phyloP scores from a whole-genome alignment of 1,140 invertebrate species.

The Drepana arcuata region DNA sequence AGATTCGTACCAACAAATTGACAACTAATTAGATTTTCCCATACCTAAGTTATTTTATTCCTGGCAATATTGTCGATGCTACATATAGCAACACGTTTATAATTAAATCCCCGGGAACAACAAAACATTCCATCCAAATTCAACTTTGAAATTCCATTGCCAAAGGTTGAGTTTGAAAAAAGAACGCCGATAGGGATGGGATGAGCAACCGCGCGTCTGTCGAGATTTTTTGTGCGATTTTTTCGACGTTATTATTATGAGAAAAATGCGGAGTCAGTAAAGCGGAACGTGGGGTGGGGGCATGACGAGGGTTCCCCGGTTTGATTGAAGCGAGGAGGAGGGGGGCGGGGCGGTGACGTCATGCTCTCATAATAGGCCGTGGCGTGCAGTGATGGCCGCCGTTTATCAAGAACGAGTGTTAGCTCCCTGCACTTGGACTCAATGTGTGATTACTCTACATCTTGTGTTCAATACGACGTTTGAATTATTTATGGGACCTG shows the following conservation, averaged over 20 bases:
- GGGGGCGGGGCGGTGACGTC: constrained; percentile 67
- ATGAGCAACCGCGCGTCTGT: constrained; percentile 54
- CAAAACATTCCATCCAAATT: constrained; percentile 24
- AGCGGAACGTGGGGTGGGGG: constrained; percentile 64
- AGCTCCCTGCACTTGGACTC: constrained; percentile 47
- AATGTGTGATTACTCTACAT: constrained; percentile 13
- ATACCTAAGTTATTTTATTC: no score
- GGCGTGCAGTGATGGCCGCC: constrained; percentile 67
- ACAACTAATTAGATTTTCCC: constrained; percentile 1
- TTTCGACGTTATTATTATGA: constrained; percentile 71
- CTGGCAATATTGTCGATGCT: no score
- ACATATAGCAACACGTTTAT: no score
- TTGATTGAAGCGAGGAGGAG: constrained; percentile 65
- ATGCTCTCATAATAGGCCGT: constrained; percentile 69
- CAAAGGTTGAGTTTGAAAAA: constrained; percentile 48
- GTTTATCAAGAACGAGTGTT: constrained; percentile 58
- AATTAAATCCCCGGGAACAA: no score
- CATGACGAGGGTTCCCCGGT: constrained; percentile 66
- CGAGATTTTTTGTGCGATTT: constrained; percentile 68
- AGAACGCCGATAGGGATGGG: constrained; percentile 53
- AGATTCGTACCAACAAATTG: neutral
- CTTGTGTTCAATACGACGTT: neutral
- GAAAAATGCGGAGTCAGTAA: constrained; percentile 68
- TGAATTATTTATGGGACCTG: neutral
- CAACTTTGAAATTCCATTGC: constrained; percentile 54